Percentiles rank a stretch among this genome's conserved stretches.
phyloP scores from a whole-genome alignment of 2,888 invertebrate genomes.

The Heteromurus nitidus region DNA sequence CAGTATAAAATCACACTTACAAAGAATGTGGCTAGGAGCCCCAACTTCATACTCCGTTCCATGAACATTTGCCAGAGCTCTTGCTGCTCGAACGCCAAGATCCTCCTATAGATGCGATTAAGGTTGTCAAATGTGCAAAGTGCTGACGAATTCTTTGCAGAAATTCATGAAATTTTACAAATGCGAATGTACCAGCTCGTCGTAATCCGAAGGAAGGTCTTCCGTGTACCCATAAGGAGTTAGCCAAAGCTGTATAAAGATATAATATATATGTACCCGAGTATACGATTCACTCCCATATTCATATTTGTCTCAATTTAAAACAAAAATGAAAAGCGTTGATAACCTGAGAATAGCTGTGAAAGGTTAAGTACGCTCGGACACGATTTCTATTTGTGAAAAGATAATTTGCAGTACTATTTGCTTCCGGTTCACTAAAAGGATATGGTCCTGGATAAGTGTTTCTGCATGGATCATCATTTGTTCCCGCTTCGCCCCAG shows the following conservation, averaged over 20 bases:
- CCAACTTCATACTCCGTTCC: slow-evolving; percentile 73
- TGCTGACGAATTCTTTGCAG: neutral
- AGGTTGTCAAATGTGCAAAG: neutral
- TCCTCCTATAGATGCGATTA: slow-evolving; percentile 74
- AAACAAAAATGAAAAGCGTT: neutral
- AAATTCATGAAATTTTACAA: neutral
- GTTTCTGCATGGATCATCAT: slow-evolving; percentile 76
- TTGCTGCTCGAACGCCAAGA: slow-evolving; percentile 78
- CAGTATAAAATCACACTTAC: slow-evolving; percentile 33
- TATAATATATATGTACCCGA: slow-evolving; percentile 18
- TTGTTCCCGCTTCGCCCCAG: slow-evolving; percentile 79
- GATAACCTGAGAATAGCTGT: slow-evolving; percentile 80
- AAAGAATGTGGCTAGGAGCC: slow-evolving; percentile 70
- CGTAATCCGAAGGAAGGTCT: slow-evolving; percentile 77
- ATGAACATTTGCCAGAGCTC: slow-evolving; percentile 68
- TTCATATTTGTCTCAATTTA: neutral
- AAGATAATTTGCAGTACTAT: slow-evolving; percentile 81
- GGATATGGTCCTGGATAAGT: slow-evolving; percentile 78
- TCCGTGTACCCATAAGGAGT: slow-evolving; percentile 80
- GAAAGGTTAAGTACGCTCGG: slow-evolving; percentile 80
- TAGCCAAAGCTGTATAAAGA: slow-evolving; percentile 78
- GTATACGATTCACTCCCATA: neutral
- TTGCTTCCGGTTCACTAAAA: slow-evolving; percentile 79
- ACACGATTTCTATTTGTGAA: slow-evolving; percentile 75
- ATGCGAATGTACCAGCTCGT: slow-evolving; percentile 76